Evolutionary conservation across 2,113 vertebrate genomes (phyloP).

Genomic region (Rostratula benghalensis): DNA sequence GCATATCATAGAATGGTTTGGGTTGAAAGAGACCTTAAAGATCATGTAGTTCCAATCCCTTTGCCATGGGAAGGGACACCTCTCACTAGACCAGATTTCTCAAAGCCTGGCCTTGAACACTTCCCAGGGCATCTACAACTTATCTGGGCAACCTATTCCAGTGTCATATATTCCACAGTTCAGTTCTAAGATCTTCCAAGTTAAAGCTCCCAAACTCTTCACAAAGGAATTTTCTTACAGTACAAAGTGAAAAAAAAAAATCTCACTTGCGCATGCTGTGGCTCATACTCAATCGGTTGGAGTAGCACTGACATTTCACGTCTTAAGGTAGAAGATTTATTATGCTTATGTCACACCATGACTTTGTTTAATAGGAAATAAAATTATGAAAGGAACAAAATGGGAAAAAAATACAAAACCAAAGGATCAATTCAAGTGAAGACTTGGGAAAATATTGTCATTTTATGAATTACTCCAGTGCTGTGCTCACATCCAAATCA

Average conservation of each 20-base stretch:
- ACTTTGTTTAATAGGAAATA: constrained; percentile 26
- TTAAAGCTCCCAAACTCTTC: neutral
- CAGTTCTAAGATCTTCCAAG: neutral
- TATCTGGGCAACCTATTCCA: neutral
- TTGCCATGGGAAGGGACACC: neutral
- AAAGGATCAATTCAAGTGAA: neutral
- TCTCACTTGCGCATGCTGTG: neutral
- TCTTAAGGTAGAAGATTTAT: neutral
- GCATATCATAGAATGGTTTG: neutral
- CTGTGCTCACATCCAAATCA: neutral
- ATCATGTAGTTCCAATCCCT: neutral
- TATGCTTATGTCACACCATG: neutral
- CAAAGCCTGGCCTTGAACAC: neutral
- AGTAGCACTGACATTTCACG: neutral
- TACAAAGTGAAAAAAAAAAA: neutral
- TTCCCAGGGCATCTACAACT: neutral
- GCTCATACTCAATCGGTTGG: neutral
- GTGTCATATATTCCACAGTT: neutral
- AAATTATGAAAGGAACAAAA: constrained; percentile 8
- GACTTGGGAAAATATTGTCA: neutral
- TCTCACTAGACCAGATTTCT: neutral
- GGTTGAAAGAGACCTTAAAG: neutral
- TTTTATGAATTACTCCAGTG: constrained; percentile 24
- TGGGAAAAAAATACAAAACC: neutral
- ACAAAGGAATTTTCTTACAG: neutral